These are phyloP conservation scores for Prinia subflava DNA, from an alignment of 2,113 vertebrate species.

Conservation along the genomic window DNA sequence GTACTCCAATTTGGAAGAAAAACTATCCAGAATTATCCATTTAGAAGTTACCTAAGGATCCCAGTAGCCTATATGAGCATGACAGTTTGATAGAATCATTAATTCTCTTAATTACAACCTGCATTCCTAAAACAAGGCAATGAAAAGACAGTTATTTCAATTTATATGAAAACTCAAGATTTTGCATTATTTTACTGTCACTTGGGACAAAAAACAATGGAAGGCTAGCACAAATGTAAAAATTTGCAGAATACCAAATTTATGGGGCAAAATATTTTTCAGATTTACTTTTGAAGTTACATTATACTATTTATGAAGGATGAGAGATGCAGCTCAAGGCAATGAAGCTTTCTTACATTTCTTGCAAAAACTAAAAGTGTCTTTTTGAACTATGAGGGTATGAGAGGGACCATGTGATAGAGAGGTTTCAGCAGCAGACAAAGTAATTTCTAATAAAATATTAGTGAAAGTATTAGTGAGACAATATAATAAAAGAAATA, in stretches of 20 bases:
- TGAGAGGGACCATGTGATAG: neutral
- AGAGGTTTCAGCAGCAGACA: neutral
- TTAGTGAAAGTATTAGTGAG: neutral
- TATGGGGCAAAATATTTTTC: neutral
- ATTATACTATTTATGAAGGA: neutral
- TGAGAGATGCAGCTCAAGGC: neutral
- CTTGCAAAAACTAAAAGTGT: neutral
- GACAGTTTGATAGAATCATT: neutral
- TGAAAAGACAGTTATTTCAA: neutral
- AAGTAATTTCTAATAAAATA: neutral
- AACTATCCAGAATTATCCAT: neutral
- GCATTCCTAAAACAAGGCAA: neutral
- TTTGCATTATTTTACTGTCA: neutral
- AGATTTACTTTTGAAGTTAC: neutral
- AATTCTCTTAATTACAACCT: neutral
- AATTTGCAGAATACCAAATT: neutral
- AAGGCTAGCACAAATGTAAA: neutral
- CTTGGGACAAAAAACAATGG: neutral
- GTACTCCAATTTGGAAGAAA: neutral
- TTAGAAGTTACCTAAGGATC: neutral
- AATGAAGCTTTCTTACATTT: neutral
- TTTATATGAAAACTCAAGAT: neutral
- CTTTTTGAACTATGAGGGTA: neutral
- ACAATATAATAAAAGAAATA: neutral
- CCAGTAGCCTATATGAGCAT: neutral